Conservation (phyloP, 2,888 invertebrate species). For the Incurvaria masculella region DNA sequence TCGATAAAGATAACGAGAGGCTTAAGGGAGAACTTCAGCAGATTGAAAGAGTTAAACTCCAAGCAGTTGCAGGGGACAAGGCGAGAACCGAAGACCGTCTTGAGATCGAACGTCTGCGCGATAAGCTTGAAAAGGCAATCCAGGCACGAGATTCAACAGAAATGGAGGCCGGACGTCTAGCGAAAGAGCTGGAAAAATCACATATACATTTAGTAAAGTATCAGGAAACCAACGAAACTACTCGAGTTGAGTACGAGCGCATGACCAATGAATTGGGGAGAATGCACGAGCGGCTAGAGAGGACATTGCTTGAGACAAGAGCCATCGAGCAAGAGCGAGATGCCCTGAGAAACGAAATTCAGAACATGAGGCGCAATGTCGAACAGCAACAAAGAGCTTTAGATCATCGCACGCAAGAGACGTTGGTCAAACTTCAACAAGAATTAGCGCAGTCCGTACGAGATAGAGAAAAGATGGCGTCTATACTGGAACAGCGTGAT, state of each 20-base stretch:
- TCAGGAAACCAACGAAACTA: conserved; percentile 78
- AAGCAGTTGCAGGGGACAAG: conserved; percentile 63
- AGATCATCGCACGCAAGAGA: conserved; percentile 69
- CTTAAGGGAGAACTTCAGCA: conserved; percentile 56
- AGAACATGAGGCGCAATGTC: conserved; percentile 60
- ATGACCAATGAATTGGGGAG: conserved; percentile 79
- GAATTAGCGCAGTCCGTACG: conserved; percentile 68
- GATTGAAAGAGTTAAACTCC: conserved; percentile 72
- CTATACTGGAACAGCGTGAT: conserved; percentile 74
- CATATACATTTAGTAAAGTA: conserved; percentile 81
- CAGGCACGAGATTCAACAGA: conserved; percentile 80
- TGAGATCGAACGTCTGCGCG: conserved; percentile 81
- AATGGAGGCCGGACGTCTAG: conserved; percentile 78
- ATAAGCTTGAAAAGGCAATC: conserved; percentile 82
- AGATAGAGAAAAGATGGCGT: conserved; percentile 75
- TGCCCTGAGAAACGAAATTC: conserved; percentile 64
- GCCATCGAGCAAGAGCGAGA: conserved; percentile 73
- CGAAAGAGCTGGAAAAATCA: conserved; percentile 83
- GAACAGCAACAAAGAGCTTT: conserved; percentile 63
- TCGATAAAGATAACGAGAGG: conserved; percentile 59
- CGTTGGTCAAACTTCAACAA: conserved; percentile 68
- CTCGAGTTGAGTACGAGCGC: conserved; percentile 81
- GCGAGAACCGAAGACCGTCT: conserved; percentile 65
- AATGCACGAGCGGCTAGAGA: conserved; percentile 76
- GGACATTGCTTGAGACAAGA: conserved; percentile 66